A percentile compares a stretch with the other conserved stretches of the same genome.
Evolutionary conservation across 2,888 invertebrate species (phyloP).

Genomic region (Cataglyphis altisquamis): DNA sequence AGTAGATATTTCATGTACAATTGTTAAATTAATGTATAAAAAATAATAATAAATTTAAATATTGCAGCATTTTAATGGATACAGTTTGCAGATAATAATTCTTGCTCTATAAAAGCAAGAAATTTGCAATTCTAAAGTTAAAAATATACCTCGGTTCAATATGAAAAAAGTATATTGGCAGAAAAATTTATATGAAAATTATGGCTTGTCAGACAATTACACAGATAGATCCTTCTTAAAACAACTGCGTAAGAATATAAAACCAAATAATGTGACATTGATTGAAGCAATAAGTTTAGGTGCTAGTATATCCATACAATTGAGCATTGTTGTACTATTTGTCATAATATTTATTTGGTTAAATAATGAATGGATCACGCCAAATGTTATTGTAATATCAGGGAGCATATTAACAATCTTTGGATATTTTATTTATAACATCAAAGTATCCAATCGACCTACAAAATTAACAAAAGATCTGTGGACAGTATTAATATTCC

Average conservation of each 20-base stretch:
- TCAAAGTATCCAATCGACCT: slow-evolving; percentile 72
- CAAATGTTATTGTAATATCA: slow-evolving; percentile 89
- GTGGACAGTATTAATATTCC: slow-evolving; percentile 93
- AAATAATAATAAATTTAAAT: not conserved
- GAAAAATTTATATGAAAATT: slow-evolving; percentile 96
- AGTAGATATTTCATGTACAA: not conserved
- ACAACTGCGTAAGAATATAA: slow-evolving; percentile 94
- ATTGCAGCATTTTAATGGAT: not conserved
- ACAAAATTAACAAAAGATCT: slow-evolving; percentile 88
- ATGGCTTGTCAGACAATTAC: slow-evolving; percentile 96
- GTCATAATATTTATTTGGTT: slow-evolving; percentile 91
- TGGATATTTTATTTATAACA: slow-evolving; percentile 89
- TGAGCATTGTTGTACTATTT: slow-evolving; percentile 92
- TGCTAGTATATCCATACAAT: slow-evolving; percentile 92
- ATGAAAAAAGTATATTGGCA: slow-evolving; percentile 88
- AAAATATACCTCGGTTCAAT: not conserved
- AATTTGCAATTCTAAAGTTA: not conserved
- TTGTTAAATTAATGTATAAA: not conserved
- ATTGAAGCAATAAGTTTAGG: slow-evolving; percentile 91
- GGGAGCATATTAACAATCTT: slow-evolving; percentile 88
- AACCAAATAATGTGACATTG: slow-evolving; percentile 91
- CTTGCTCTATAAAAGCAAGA: not conserved
- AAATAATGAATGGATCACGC: slow-evolving; percentile 90
- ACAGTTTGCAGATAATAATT: not conserved
- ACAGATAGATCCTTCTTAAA: slow-evolving; percentile 95